Base-by-base conservation (phyloP, 2,113 vertebrate genomes). In the Cryptotis parvus region DNA sequence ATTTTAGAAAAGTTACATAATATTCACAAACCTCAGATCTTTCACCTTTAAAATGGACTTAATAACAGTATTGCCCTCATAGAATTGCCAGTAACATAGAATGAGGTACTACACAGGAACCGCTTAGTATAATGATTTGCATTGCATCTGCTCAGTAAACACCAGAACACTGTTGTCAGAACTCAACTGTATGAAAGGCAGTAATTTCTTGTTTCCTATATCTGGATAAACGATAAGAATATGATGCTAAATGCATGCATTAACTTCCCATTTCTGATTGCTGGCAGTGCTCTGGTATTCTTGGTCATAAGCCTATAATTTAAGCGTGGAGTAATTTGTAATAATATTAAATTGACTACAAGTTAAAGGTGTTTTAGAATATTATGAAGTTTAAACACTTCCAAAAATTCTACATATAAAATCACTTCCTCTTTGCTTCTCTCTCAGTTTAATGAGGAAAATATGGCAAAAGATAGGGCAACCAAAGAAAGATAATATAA, bases 321-420 rank as follows among this genome's bases (percentile, higher is more conserved):
- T 92, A 63, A 81, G 84, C 78, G 84, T 65, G 49, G 27, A 92
- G 43, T 24, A 43, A 83, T 43, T 43, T 74, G 31, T 29, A 89
- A 15, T 86, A 70, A 90, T 73, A 77, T 73, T 89, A 85, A 69
- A 27, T 69, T 74, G 37, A 83, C 35, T 33, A 31, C 2, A 73
- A 77, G 9, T 72, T 70, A 45, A 90, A 74, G 31, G 3, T 80
- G 0, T 33, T 63, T 80, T 84, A n/a, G 29, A 18, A 39, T 29
- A 80, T 8, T 49, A 9, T 87, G 4, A n/a, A 69, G 16, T 76
- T 90, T 84, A 76, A 63, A 75, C 35, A 11, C 0, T 3, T 80
- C 52, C 29, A 65, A 65, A 65, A 65, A 29, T 31, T 29, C 27
- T 29, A n/a, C 43, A 6, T n/a, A 39, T 20, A 8, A 75, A 41